Percentiles rank a stretch among this genome's conserved stretches.
phyloP scores from a whole-genome alignment of 1,140 invertebrate species.

The Drosophila lacteicornis region DNA sequence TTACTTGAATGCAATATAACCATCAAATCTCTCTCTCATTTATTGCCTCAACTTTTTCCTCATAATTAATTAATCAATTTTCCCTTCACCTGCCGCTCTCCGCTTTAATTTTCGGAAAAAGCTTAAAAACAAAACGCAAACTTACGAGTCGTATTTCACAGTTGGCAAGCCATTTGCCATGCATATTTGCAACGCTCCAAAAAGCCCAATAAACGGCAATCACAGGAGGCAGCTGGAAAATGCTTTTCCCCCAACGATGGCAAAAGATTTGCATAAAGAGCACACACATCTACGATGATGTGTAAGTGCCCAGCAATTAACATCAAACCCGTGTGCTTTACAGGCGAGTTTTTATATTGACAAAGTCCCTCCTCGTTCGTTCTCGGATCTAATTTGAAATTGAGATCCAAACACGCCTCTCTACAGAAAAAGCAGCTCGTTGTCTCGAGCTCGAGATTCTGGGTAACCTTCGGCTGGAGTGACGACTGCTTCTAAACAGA shows the following conservation, averaged over 20 bases:
- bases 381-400: conserved; percentile 39
- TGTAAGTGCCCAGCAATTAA: conserved; percentile 59
- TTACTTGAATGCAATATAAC: not conserved
- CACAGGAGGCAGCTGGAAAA: conserved; percentile 62
- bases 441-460: conserved; percentile 41
- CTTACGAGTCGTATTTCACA: conserved; percentile 37
- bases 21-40: not conserved
- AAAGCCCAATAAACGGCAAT: conserved; percentile 78
- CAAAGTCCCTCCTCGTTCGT: conserved; percentile 28
- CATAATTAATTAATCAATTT: conserved; percentile 21
- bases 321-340: conserved; percentile 49
- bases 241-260: conserved; percentile 50
- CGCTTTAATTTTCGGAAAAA: conserved; percentile 8
- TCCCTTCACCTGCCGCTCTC: conserved; percentile 27
- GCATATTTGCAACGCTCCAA: conserved; percentile 80
- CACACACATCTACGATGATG: conserved; percentile 13
- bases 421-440: conserved; percentile 33
- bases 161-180: conserved; percentile 60
- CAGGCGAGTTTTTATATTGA: conserved; percentile 37
- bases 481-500: conserved; percentile 61
- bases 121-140: conserved; percentile 47
- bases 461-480: conserved; percentile 67
- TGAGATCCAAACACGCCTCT: conserved; percentile 58
- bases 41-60: conserved; percentile 4
- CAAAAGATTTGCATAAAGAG: conserved; percentile 46